phyloP scores from a whole-genome alignment of 2,888 invertebrate genomes.

The Timema cristinae region DNA sequence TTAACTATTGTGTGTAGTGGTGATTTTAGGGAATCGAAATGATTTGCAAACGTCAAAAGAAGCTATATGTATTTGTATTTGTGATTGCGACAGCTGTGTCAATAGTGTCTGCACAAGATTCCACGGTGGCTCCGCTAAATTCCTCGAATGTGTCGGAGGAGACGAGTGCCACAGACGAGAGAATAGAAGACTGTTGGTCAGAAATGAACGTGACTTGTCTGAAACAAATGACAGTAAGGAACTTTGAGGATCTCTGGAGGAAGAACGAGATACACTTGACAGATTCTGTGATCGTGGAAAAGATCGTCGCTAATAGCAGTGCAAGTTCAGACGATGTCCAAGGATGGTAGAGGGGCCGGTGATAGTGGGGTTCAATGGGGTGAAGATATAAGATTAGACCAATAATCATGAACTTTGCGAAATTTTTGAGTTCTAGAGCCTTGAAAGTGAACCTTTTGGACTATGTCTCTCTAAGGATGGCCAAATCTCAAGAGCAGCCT shows the following conservation, averaged over 20 bases:
- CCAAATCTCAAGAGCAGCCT: constrained; percentile 46
- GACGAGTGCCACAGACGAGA: neutral
- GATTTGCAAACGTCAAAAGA: no score
- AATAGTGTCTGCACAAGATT: no score
- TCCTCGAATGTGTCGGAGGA: no score
- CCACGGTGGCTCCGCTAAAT: no score
- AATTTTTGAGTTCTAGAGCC: constrained; percentile 51
- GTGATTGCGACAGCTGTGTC: no score
- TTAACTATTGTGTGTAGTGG: no score
- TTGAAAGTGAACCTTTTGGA: constrained; percentile 54
- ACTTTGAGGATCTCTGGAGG: constrained; percentile 12
- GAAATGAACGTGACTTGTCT: constrained; percentile 11
- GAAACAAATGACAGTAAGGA: neutral
- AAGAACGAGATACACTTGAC: constrained; percentile 14
- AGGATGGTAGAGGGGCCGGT: no score
- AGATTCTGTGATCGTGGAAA: constrained; percentile 25
- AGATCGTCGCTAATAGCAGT: neutral
- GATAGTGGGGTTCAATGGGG: constrained; percentile 38
- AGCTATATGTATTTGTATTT: no score
- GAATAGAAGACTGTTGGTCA: constrained; percentile 15
- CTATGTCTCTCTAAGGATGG: constrained; percentile 49
- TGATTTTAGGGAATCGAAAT: no score
- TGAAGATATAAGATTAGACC: constrained; percentile 40
- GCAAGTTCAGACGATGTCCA: no score
- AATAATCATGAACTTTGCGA: constrained; percentile 51